A percentile compares a stretch with the other conserved stretches of the same genome.
phyloP scores from a whole-genome alignment of 2,113 vertebrate genomes.

The Centropus bengalensis region DNA sequence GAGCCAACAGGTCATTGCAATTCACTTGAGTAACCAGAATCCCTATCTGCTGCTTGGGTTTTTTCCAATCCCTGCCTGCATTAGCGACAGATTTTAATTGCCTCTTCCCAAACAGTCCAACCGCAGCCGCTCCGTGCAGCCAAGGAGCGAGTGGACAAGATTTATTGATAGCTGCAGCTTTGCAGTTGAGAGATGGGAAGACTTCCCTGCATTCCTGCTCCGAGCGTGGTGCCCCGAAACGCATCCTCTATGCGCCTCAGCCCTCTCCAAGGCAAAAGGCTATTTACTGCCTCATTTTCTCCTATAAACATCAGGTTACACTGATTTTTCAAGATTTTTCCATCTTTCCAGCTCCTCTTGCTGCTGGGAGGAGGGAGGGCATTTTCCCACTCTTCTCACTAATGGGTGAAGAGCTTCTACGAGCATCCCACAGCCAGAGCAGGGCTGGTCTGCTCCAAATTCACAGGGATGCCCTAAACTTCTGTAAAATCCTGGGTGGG shows the following conservation, averaged over 20 bases:
- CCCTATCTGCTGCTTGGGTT: constrained; percentile 6
- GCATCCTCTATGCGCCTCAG: accelerated
- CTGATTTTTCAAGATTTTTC: not conserved
- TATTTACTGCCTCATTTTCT: not conserved
- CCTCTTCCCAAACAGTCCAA: not conserved
- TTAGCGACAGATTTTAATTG: constrained; percentile 35
- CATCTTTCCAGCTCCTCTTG: not conserved
- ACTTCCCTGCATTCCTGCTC: not conserved
- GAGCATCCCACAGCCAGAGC: not conserved
- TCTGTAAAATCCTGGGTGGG: not conserved
- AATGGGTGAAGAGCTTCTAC: not conserved
- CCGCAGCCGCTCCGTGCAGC: not conserved
- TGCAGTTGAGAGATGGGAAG: not conserved
- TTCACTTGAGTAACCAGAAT: constrained; percentile 59
- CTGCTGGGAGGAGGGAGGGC: not conserved
- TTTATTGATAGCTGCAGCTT: not conserved
- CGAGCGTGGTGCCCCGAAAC: accelerated
- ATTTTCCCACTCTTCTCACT: accelerated
- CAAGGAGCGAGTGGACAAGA: accelerated
- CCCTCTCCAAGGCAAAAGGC: not conserved
- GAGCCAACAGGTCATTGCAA: constrained; percentile 53
- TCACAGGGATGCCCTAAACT: not conserved
- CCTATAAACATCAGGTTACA: not conserved
- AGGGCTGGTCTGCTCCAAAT: not conserved
- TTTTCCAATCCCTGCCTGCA: not conserved